Conservation (phyloP, 2,797 vertebrate genomes). For the Knipowitschia caucasica region DNA sequence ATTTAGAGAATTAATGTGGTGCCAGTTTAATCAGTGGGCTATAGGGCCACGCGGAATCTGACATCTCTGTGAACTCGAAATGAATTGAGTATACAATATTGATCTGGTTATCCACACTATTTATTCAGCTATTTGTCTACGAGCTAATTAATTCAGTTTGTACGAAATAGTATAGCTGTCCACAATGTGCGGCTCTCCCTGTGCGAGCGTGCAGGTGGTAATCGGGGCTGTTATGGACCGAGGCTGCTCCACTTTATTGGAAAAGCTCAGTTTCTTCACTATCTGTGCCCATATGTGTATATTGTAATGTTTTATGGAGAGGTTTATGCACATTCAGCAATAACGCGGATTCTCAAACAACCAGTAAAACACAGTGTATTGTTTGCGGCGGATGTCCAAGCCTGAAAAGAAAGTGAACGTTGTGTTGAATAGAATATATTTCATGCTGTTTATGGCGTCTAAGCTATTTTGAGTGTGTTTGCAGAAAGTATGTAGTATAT, state of each 20-base stretch:
- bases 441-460: conserved; percentile 64
- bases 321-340: conserved; percentile 18
- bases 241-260: conserved; percentile 45
- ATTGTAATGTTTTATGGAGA: conserved; percentile 17
- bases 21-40: conserved; percentile 75
- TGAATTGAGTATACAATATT: conserved; percentile 76
- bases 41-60: conserved; percentile 71
- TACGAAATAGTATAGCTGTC: conserved; percentile 56
- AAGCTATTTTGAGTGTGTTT: neutral
- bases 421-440: conserved; percentile 57
- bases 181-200: conserved; percentile 33
- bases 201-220: conserved; percentile 46
- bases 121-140: conserved; percentile 78
- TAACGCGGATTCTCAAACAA: conserved; percentile 12
- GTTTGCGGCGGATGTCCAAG: conserved; percentile 56
- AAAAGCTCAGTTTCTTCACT: conserved; percentile 24
- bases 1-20: conserved; percentile 78
- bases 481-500: neutral
- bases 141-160: conserved; percentile 73
- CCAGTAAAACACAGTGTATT: conserved; percentile 1
- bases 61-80: conserved; percentile 77
- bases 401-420: conserved; percentile 63
- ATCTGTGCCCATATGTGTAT: conserved; percentile 11
- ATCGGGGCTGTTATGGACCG: conserved; percentile 55
- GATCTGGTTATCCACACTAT: conserved; percentile 75